Conservation (phyloP, 2,797 vertebrate species). For the Austrolebias charrua region DNA sequence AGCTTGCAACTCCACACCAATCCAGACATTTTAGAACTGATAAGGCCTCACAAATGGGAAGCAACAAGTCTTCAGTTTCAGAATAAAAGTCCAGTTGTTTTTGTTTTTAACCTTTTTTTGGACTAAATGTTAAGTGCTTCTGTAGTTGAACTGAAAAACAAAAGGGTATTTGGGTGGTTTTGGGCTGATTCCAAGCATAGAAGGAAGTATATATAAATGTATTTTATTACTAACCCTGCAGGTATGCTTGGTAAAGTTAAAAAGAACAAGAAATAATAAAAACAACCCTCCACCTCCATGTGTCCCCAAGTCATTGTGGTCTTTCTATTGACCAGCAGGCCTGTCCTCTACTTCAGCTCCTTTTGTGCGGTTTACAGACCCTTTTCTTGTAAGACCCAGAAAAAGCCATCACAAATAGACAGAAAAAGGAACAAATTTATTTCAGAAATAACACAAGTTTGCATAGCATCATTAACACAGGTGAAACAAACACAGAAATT, state of each 20-base stretch:
- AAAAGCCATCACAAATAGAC: slow-evolving; percentile 52
- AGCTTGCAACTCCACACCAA: no score
- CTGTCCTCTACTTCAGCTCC: slow-evolving; percentile 65
- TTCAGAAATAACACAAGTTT: slow-evolving; percentile 22
- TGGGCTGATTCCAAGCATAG: background rate
- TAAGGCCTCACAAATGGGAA: no score
- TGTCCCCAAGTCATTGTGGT: slow-evolving; percentile 67
- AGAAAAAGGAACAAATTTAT: slow-evolving; percentile 33
- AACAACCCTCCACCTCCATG: slow-evolving; percentile 42
- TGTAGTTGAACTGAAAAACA: no score
- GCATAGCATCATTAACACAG: background rate
- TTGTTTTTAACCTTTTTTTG: no score
- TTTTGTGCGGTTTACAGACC: slow-evolving; percentile 55
- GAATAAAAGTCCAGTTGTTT: no score
- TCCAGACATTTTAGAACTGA: no score
- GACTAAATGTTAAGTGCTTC: no score
- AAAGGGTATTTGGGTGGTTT: no score
- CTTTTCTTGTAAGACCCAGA: slow-evolving; percentile 57
- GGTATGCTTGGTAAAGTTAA: background rate
- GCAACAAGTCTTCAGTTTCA: no score
- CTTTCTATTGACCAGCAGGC: slow-evolving; percentile 52
- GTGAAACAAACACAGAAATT: slow-evolving; percentile 1
- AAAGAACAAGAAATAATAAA: slow-evolving; percentile 30
- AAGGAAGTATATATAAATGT: background rate
- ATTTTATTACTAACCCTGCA: background rate